These are phyloP conservation scores for Caerostris darwini DNA, from an alignment of 1,140 invertebrate species.

Conservation along the genomic window DNA sequence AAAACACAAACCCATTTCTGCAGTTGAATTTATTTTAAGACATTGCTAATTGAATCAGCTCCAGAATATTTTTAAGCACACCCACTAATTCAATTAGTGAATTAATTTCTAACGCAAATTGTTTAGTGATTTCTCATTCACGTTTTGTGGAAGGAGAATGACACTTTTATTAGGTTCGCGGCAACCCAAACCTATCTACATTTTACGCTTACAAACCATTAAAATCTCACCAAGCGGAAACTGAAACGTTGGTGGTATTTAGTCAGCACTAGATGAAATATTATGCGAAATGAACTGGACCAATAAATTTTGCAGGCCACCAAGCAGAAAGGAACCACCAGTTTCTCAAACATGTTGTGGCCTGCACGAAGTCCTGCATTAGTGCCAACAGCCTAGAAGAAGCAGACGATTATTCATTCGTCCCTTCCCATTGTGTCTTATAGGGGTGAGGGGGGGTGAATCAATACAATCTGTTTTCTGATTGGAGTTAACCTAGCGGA, in stretches of 20 bases:
- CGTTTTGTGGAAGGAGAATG: not conserved
- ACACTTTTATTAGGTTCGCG: not conserved
- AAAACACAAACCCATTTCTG: too few relatives aligned
- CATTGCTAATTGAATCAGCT: too few relatives aligned
- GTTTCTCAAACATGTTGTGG: not conserved
- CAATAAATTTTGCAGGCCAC: not conserved
- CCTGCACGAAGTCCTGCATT: not conserved
- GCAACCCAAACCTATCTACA: not conserved
- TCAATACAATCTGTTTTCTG: slow-evolving; percentile 32
- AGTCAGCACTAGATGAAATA: slow-evolving; percentile 1
- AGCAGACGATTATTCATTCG: slow-evolving; percentile 27
- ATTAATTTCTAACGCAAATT: too few relatives aligned
- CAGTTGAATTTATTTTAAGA: too few relatives aligned
- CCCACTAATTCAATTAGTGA: too few relatives aligned
- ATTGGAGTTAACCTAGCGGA: slow-evolving; percentile 15
- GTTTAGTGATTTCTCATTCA: too few relatives aligned
- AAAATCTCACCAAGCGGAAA: not conserved
- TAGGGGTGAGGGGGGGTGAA: not conserved
- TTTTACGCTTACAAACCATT: not conserved
- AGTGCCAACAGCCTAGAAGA: not conserved
- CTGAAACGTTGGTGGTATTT: not conserved
- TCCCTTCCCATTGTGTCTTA: not conserved
- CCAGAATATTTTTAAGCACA: too few relatives aligned
- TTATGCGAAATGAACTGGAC: not conserved
- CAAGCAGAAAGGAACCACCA: not conserved